Base-by-base conservation (phyloP, 1,140 invertebrate species). In the Chelonus insularis region DNA sequence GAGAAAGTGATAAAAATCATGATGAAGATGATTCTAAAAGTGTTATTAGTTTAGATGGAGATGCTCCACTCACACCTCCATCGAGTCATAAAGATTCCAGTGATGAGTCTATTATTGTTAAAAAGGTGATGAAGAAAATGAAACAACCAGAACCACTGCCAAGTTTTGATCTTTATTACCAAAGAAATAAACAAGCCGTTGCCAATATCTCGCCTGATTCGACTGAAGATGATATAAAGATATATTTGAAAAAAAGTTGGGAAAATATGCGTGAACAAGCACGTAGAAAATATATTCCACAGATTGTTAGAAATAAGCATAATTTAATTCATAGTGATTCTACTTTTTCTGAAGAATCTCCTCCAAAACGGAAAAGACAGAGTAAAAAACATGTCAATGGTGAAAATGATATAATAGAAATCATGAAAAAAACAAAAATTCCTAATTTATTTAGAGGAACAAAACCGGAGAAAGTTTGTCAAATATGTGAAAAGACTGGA, bases 391-490 rank as follows among this genome's bases (percentile, higher is more conserved):
- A 58, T 55, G 21, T 43, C n/a, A 21, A 61, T 2, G 55, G 63
- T 12, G 60, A 67, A 16, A 51, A 54, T 16, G 16, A 32, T 23
- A 47, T 51, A 25, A 34, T 39, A 32, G 62, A 69, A 23, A 61
- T 69, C 34, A 59, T 51, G 0, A 75, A 78, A 54, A 71, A 64
- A 52, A 57, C 60, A n/a, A 76, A 76, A 9, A 82, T 82, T 23
- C 78, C 82, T 4, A 87, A 86, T 72, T 67, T 88, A 36, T 88
- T 88, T 62, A 85, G 84, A 76, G 86, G 86, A 5, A 74, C 84
- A 47, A 74, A 84, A 6, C 81, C 80, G 36, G 86, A 88, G 57
- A 83, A 84, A 68, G 86, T 89, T 8, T 91, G 88, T 70, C 85
- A 89, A 58, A 85, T 89, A 56, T 89, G 88, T 64, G 86, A 88